A percentile compares a stretch with the other conserved stretches of the same genome.
Conservation (phyloP, 2,888 invertebrate species). For the Drosophila formosana region DNA sequence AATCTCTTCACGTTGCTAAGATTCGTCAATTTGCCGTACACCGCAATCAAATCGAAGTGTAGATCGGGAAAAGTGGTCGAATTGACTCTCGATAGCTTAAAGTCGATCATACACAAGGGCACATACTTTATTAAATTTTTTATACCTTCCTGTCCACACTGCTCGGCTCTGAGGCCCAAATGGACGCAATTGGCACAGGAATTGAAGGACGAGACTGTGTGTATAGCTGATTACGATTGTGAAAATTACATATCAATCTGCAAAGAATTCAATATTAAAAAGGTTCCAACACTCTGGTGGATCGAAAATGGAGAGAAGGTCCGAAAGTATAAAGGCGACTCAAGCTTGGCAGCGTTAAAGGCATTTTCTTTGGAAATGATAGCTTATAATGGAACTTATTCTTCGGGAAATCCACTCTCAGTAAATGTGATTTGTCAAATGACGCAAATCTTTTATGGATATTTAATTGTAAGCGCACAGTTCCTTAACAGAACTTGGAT, state of each 20-base stretch:
- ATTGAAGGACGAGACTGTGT: not conserved
- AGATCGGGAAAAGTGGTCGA: not conserved
- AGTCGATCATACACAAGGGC: not conserved
- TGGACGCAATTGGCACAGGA: constrained; percentile 10
- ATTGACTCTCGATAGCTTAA: not conserved
- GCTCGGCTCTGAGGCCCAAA: not conserved
- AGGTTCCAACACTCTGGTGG: constrained; percentile 17
- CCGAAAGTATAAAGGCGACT: not conserved
- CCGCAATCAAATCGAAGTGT: not conserved
- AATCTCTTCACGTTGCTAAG: not conserved
- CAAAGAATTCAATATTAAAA: fast-evolving
- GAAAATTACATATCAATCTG: not conserved
- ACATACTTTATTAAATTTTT: constrained; percentile 21
- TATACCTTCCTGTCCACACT: not conserved
- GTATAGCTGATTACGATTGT: constrained; percentile 27
- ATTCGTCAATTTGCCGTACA: not conserved
- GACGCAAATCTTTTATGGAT: not conserved
- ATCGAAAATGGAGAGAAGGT: not conserved
- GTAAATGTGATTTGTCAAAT: not conserved
- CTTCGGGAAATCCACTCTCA: not conserved
- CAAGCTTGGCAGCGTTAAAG: not conserved
- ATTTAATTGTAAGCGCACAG: not conserved
- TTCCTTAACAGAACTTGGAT: too few species aligned
- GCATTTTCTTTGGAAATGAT: constrained; percentile 1
- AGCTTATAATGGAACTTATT: not conserved